Evolutionary conservation across 2,113 vertebrate species (phyloP), one percentile per base, ranked within the genome.

Genomic region (Calonectris borealis): DNA sequence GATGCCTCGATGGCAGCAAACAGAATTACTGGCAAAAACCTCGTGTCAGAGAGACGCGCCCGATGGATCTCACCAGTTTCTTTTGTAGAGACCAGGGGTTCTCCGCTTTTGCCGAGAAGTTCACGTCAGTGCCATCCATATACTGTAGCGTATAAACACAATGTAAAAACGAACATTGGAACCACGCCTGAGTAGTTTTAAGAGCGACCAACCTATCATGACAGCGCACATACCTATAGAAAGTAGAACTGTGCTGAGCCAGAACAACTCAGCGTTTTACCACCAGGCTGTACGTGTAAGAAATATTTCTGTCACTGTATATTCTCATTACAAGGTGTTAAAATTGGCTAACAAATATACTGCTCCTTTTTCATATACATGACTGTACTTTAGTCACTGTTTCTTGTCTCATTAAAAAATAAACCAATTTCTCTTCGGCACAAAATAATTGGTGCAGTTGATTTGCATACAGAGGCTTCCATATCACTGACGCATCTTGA

Each of bases 301-400:
- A 65, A 92, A 27, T 70, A 66, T 70, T 93, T 84, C 76, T 86
- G 78, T 90, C 68, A 11, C 82, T 84, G 31, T 22, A 46, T 29
- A 76, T 79, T 75, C 91, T 90, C 79, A 46, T 88, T 84, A 86
- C 76, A 75, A 95, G 86, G 72, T 91, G 83, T 83, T 89, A 95
- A 90, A 90, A 88, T 24, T 88, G 83, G 94, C 69, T 77, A 78
- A 87, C 65, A 94, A 89, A 91, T 57, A 81, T 2, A 42, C 85
- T 46, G 83, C 60, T 94, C 38, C 72, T 88, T 92, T 66, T 55
- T 29, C 81, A 83, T 64, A 71, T 55, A 29, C 80, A 44, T 1
- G 20, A 48, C 58, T 49, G 40, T 34, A 31, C 29, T 55, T 66
- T 31, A 86, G 61, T 51, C 58, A 55, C 58, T 8, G 3, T 49